A percentile compares a stretch with the other conserved stretches of the same genome.
These are phyloP conservation scores for Bucco capensis DNA, from an alignment of 2,113 vertebrate species.

Conservation along the genomic window DNA sequence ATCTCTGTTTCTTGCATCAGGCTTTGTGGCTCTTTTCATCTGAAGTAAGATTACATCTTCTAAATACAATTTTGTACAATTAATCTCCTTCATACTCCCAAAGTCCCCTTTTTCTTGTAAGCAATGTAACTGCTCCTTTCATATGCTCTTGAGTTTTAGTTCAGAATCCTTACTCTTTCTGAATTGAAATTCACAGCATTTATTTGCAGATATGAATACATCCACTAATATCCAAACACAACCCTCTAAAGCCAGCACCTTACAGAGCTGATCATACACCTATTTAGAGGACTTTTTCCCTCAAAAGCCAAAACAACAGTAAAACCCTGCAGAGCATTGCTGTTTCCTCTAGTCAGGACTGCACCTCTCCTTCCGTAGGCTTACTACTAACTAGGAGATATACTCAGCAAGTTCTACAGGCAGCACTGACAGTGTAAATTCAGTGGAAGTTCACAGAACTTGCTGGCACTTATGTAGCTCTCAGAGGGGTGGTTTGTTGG, in stretches of 20 bases:
- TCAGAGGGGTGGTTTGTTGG: neutral
- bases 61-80: neutral
- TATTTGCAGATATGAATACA: conserved; percentile 23
- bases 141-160: neutral
- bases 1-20: neutral
- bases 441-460: neutral
- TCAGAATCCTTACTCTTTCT: neutral
- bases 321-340: neutral
- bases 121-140: neutral
- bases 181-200: neutral
- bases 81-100: neutral
- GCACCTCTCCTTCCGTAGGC: neutral
- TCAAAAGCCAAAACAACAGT: neutral
- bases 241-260: neutral
- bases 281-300: neutral
- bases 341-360: neutral
- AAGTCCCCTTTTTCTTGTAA: neutral
- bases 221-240: conserved; percentile 1
- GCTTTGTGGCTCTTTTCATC: neutral
- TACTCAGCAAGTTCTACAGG: neutral
- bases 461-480: neutral
- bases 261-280: neutral
- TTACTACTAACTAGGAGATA: neutral
- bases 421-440: neutral
- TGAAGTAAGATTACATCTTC: neutral